Evolutionary conservation across 2,888 invertebrate genomes (phyloP), one percentile per base, ranked within the genome.

Genomic region (Phasia obesa): DNA sequence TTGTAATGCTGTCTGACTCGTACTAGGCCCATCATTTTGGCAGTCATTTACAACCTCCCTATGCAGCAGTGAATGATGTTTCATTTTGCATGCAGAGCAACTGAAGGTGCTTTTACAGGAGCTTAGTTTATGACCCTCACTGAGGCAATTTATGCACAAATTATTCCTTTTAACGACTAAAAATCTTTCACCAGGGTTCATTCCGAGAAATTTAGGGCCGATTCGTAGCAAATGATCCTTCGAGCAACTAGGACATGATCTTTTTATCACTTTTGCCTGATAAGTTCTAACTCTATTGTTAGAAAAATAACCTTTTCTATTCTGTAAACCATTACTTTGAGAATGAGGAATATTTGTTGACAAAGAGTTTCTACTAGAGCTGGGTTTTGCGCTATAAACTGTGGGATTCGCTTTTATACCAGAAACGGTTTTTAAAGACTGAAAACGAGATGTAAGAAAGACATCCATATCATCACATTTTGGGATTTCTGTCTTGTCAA

Each of bases 131-230:
- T 53, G 25, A 1, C 49, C 49, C 19, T 21, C 49, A 7, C 9
- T 23, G 9, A 53, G 23, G 11, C 51, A 23, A 15, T 55, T 55
- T 13, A 31, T 15, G 9, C 55, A 55, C 13, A 55, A 13, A n/a
- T 55, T 55, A 17, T 27, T 5, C 15, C 31, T 17, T 55, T 55
- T 31, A n/a, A 31, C 55, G 11, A 17, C 55, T 19, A 55, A 9
- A 27, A 53, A 53, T 53, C 23, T 53, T 53, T 53, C 53, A 6
- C 13, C 53, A 15, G 53, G 15, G 11, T n/a, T 55, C 55, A 55
- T 55, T 15, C 17, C n/a, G 7, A 27, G 0, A 55, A 55, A 55
- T 27, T 55, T n/a, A 9, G 17, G 7, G 31, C 55, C 27, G 15
- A 27, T 11, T n/a, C 27, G n/a, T n/a, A 55, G n/a, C 5, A 55